These are phyloP conservation scores for Nasonia vitripennis DNA, from an alignment of 1,140 invertebrate genomes.

Conservation along the genomic window DNA sequence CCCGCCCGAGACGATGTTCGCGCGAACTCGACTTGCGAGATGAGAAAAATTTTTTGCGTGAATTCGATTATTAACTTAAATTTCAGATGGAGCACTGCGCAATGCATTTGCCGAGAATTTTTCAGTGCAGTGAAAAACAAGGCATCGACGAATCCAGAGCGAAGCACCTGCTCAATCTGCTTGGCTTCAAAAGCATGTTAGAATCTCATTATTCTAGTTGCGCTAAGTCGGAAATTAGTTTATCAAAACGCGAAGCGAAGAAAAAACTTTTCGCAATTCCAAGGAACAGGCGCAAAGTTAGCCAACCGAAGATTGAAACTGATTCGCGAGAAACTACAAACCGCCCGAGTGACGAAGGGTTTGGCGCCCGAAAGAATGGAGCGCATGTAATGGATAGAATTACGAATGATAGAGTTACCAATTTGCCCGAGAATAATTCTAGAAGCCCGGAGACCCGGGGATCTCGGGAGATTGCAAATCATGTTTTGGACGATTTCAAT, in stretches of 20 bases:
- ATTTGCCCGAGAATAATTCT: neutral
- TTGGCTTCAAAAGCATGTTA: constrained; percentile 15
- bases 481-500: neutral
- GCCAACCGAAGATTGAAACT: no score
- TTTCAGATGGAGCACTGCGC: neutral
- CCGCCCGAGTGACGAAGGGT: no score
- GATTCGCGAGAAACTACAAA: no score
- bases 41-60: no score
- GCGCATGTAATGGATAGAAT: neutral
- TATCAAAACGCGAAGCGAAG: neutral
- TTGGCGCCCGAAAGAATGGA: no score
- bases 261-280: no score
- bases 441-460: neutral
- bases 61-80: neutral
- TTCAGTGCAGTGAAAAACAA: constrained; percentile 8
- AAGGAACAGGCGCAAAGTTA: no score
- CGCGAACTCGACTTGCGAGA: no score
- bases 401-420: neutral
- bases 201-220: neutral
- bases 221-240: neutral
- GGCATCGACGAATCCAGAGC: neutral
- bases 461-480: neutral
- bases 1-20: no score
- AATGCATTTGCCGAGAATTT: constrained; percentile 23
- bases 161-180: constrained; percentile 32